Evolutionary conservation across 1,140 invertebrate genomes (phyloP).

Genomic region (Heliconius eleuchia): DNA sequence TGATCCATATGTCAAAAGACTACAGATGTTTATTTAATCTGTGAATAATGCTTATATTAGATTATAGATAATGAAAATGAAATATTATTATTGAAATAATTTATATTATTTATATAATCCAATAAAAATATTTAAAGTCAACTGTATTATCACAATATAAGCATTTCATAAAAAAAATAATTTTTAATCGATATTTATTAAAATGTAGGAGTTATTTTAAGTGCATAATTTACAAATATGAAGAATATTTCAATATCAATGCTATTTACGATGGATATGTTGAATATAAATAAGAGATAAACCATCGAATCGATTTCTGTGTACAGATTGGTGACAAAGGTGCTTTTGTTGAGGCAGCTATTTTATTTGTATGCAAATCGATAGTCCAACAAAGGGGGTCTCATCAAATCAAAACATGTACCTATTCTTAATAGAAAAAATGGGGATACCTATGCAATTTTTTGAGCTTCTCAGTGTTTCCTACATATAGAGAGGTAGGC

Average conservation of each 20-base stretch:
- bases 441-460: not conserved
- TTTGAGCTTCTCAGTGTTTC: no score
- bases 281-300: slow-evolving; percentile 79
- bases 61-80: not conserved
- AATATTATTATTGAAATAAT: no score
- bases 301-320: slow-evolving; percentile 66
- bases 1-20: not conserved
- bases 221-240: not conserved
- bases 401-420: slow-evolving; percentile 42
- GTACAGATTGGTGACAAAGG: slow-evolving; percentile 68
- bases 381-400: slow-evolving; percentile 49
- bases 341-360: slow-evolving; percentile 72
- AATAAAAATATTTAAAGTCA: no score
- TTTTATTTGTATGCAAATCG: slow-evolving; percentile 79
- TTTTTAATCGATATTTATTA: no score
- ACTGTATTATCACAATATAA: no score
- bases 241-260: slow-evolving; percentile 71
- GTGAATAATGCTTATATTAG: slow-evolving; percentile 11
- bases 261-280: slow-evolving; percentile 69
- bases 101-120: no score
- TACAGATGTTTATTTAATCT: slow-evolving; percentile 4
- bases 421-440: not conserved
- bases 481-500: no score
- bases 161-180: no score
- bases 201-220: no score